A percentile compares a stretch with the other conserved stretches of the same genome.
Evolutionary conservation across 2,113 vertebrate genomes (phyloP).

Genomic region (Brevimyrus niger): DNA sequence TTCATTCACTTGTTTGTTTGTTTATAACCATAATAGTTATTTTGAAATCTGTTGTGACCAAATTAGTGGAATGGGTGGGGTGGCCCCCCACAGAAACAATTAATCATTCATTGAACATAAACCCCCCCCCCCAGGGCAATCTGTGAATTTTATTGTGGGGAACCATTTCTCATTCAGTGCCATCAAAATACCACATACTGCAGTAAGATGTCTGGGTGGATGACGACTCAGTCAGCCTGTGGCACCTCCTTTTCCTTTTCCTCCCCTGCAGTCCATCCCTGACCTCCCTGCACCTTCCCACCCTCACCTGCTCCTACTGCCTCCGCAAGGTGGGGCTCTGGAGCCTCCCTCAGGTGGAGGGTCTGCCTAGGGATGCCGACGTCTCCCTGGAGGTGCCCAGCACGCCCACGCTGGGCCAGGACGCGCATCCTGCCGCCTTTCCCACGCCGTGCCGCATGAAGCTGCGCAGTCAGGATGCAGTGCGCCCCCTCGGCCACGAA

Average conservation of each 20-base stretch:
- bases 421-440: conserved; percentile 56
- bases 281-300: conserved; percentile 60
- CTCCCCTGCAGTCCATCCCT: conserved; percentile 50
- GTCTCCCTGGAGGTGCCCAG: conserved; percentile 25
- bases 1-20: not conserved
- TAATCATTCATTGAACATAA: not conserved
- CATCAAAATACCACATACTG: no score
- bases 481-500: conserved; percentile 41
- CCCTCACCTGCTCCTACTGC: conserved; percentile 80
- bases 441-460: conserved; percentile 76
- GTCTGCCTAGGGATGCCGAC: conserved; percentile 47
- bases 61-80: not conserved
- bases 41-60: not conserved
- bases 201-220: not conserved
- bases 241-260: not conserved
- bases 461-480: conserved; percentile 77
- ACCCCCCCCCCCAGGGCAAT: not conserved
- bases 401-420: conserved; percentile 19
- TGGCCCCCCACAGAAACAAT: not conserved
- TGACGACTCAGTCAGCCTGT: not conserved
- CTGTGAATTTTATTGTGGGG: no score
- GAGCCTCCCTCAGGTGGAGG: conserved; percentile 83
- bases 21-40: not conserved
- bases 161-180: no score
- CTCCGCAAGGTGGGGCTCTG: conserved; percentile 87